A percentile compares a stretch with the other conserved stretches of the same genome.
Conservation (phyloP, 2,113 vertebrate species). For the Podarcis cretensis region DNA sequence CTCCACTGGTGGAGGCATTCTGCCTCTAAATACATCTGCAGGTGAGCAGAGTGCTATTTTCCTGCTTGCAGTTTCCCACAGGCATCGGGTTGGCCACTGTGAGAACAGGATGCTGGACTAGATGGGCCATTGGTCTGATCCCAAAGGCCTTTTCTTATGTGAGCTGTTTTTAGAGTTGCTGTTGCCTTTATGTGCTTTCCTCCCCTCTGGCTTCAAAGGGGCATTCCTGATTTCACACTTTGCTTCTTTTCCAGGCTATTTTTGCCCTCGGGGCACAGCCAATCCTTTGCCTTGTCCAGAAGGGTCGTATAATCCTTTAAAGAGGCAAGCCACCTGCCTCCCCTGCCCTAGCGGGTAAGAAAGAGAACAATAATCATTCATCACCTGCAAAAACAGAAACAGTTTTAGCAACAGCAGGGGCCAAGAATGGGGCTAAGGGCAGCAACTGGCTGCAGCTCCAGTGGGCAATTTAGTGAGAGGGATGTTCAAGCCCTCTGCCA, state of each 20-base stretch:
- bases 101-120: no score
- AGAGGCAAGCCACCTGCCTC: constrained; percentile 78
- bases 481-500: not conserved
- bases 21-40: no score
- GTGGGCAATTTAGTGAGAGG: not conserved
- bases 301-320: constrained; percentile 81
- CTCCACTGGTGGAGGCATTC: no score
- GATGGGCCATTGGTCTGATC: no score
- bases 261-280: constrained; percentile 83
- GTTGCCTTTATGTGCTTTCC: no score
- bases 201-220: not conserved
- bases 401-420: not conserved
- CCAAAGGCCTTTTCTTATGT: no score
- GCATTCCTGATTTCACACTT: not conserved
- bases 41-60: no score
- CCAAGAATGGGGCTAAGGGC: not conserved
- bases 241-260: constrained; percentile 79
- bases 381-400: not conserved
- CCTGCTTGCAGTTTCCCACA: no score
- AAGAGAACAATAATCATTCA: rapidly evolving
- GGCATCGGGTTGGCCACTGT: no score
- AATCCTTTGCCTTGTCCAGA: constrained; percentile 81
- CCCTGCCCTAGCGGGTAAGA: constrained; percentile 87
- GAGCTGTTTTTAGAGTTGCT: not conserved
- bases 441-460: not conserved